Evolutionary conservation across 2,888 invertebrate species (phyloP).

Genomic region (Gasteruption jaculator): DNA sequence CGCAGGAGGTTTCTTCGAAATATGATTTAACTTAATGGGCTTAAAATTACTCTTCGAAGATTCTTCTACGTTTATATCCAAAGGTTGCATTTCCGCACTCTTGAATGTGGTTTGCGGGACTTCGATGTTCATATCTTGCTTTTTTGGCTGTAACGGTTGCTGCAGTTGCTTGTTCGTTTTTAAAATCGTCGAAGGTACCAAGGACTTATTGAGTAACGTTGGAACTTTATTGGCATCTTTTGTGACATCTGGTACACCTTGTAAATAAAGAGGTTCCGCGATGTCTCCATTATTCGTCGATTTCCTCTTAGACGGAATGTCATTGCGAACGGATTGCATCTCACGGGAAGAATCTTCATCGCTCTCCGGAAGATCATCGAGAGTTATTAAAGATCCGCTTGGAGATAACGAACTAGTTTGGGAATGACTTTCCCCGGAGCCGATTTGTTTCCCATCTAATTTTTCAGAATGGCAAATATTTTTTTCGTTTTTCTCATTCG

Average conservation of each 20-base stretch:
- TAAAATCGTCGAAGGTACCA: constrained; percentile 36
- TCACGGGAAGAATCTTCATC: constrained; percentile 28
- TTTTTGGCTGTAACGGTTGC: constrained; percentile 30
- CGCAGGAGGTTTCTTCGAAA: constrained; percentile 28
- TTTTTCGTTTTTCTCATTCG: neutral
- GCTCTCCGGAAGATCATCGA: constrained; percentile 32
- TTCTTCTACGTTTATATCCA: constrained; percentile 10
- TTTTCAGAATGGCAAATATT: too few species aligned
- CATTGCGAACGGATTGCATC: constrained; percentile 16
- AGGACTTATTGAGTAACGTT: constrained; percentile 31
- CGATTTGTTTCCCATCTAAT: too few species aligned
- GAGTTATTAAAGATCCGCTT: constrained; percentile 21
- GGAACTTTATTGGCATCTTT: constrained; percentile 39
- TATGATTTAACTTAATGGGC: constrained; percentile 34
- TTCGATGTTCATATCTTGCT: constrained; percentile 12
- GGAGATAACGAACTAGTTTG: constrained; percentile 14
- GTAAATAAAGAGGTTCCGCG: constrained; percentile 37
- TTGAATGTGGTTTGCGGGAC: constrained; percentile 34
- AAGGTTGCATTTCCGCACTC: constrained; percentile 40
- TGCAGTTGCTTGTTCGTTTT: constrained; percentile 38
- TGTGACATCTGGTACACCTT: constrained; percentile 31
- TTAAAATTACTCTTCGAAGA: constrained; percentile 30
- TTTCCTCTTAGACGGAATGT: too few species aligned
- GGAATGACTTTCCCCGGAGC: too few species aligned
- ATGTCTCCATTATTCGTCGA: constrained; percentile 8